Evolutionary conservation across 30 jellyfish, hydroid and myxozoan species (phyloP).

Genomic region (Aurelia coerulea): DNA sequence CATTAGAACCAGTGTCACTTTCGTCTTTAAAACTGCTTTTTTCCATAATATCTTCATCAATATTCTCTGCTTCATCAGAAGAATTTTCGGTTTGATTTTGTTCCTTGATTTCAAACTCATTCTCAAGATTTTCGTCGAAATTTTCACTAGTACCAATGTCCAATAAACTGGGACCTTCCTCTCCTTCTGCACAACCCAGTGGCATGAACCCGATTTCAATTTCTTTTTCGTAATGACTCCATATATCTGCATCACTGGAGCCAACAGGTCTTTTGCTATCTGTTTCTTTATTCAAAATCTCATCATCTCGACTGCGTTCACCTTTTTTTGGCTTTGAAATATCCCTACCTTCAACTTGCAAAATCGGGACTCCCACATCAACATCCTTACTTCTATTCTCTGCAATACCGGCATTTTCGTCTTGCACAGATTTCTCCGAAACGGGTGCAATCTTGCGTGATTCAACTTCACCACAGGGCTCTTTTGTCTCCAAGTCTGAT

Average conservation of each 20-base stretch:
- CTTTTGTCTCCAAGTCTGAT: conserved; percentile 2
- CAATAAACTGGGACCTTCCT: no score
- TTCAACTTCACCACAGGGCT: conserved; percentile 3
- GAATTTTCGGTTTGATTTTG: not conserved
- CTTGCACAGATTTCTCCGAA: not conserved
- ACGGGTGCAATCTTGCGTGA: not conserved
- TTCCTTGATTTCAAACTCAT: no score
- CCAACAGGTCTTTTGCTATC: no score
- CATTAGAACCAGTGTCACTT: no score
- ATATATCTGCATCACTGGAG: not conserved
- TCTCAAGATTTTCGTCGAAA: no score
- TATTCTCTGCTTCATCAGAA: not conserved
- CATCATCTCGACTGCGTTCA: no score
- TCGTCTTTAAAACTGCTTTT: no score
- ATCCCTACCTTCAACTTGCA: not conserved
- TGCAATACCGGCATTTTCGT: not conserved
- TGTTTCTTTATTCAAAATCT: no score
- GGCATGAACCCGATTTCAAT: conserved; percentile 27
- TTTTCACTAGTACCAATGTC: no score
- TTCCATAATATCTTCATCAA: not conserved
- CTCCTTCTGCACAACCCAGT: not conserved
- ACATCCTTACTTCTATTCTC: not conserved
- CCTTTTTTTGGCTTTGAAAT: not conserved
- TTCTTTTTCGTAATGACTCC: conserved; percentile 23
- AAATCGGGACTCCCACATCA: not conserved